These are phyloP conservation scores for Poecilia picta DNA, from an alignment of 2,797 vertebrate genomes.

Conservation along the genomic window DNA sequence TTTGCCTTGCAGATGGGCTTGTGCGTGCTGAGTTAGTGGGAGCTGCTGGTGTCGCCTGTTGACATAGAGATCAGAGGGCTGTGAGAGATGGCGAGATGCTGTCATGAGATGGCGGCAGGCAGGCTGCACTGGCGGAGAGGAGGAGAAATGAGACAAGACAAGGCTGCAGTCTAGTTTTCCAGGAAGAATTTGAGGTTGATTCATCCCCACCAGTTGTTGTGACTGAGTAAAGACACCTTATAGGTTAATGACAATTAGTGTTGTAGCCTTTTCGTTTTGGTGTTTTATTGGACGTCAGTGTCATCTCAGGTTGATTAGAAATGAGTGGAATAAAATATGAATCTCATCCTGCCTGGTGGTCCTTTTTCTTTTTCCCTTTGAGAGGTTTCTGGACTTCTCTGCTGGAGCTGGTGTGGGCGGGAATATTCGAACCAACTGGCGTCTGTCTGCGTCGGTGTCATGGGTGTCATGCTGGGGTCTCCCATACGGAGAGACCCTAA, in stretches of 20 bases:
- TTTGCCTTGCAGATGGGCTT: constrained; percentile 68
- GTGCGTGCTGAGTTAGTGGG: constrained; percentile 63
- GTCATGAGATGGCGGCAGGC: constrained; percentile 71
- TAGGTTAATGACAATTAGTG: constrained; percentile 13
- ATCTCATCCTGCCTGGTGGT: constrained; percentile 37
- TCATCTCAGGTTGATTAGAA: constrained; percentile 42
- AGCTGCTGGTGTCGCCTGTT: constrained; percentile 68
- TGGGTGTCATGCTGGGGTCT: constrained; percentile 68
- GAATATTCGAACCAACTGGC: constrained; percentile 68
- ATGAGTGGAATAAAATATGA: constrained; percentile 38
- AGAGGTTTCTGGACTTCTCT: constrained; percentile 40
- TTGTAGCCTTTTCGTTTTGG: constrained; percentile 15
- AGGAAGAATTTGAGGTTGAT: constrained; percentile 40
- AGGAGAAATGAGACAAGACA: constrained; percentile 45
- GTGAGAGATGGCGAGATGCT: constrained; percentile 71
- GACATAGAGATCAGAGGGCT: constrained; percentile 76
- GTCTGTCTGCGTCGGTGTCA: constrained; percentile 64
- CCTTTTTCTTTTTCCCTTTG: constrained; percentile 33
- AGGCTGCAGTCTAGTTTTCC: constrained; percentile 47
- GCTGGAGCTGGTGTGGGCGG: constrained; percentile 48
- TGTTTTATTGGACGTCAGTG: constrained; percentile 36
- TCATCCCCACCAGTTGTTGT: constrained; percentile 30
- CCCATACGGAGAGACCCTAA: constrained; percentile 71
- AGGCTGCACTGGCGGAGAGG: constrained; percentile 51
- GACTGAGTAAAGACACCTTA: constrained; percentile 20